Percentiles rank a stretch among this genome's conserved stretches.
Evolutionary conservation across 2,113 vertebrate genomes (phyloP).

Genomic region (Odontesthes bonariensis): DNA sequence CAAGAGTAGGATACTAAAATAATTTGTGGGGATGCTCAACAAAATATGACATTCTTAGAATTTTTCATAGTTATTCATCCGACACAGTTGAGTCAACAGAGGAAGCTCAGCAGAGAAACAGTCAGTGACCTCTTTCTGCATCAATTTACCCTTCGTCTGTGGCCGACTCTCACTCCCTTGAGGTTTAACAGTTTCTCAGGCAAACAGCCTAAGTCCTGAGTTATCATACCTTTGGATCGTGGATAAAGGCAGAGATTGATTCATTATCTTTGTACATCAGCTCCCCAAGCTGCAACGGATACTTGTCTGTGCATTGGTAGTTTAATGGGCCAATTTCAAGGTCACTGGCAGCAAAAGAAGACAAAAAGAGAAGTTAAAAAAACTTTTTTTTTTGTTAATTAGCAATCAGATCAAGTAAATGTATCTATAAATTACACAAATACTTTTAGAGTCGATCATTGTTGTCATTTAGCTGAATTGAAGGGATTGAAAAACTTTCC

Average conservation of each 20-base stretch:
- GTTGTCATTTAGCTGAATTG: background rate
- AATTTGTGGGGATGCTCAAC: background rate
- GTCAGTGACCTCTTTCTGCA: conserved; percentile 63
- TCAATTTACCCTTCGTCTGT: conserved; percentile 61
- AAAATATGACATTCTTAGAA: background rate
- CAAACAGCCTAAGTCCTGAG: conserved; percentile 43
- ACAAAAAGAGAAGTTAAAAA: conserved; percentile 31
- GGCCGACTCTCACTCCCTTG: conserved; percentile 53
- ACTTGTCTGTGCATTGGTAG: conserved; percentile 59
- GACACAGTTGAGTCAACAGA: background rate
- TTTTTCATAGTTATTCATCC: background rate
- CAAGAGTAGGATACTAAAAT: background rate
- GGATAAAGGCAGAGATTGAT: conserved; percentile 77
- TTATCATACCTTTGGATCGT: conserved; percentile 75
- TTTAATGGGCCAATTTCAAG: conserved; percentile 76
- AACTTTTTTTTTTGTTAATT: conserved; percentile 38
- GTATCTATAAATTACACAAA: background rate
- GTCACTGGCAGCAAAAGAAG: conserved; percentile 57
- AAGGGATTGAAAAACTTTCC: background rate
- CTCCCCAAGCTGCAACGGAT: conserved; percentile 63
- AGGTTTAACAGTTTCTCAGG: conserved; percentile 59
- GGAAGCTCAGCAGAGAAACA: conserved; percentile 14
- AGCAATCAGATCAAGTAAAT: conserved; percentile 5
- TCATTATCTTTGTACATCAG: conserved; percentile 74
- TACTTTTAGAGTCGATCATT: background rate